These are phyloP conservation scores for Crenichthys baileyi DNA, from an alignment of 2,797 vertebrate genomes.

Conservation along the genomic window DNA sequence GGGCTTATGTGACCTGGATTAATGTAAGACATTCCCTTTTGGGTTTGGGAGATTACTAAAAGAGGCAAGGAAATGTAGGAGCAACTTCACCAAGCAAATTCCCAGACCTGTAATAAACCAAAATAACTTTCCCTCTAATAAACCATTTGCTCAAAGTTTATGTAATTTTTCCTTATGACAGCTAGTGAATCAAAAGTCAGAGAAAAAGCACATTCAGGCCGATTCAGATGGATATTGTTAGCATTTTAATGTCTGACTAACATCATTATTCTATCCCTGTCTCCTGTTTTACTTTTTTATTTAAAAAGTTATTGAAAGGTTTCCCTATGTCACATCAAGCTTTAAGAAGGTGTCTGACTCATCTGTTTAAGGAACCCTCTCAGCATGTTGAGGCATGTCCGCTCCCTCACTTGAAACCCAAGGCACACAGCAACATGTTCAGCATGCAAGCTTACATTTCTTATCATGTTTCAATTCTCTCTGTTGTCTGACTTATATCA, in stretches of 20 bases:
- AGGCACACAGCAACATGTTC: conserved; percentile 35
- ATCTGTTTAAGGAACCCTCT: conserved; percentile 10
- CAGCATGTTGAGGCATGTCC: conserved; percentile 44
- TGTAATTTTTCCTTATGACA: not conserved
- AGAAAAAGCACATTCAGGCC: not conserved
- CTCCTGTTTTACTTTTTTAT: conserved; percentile 12
- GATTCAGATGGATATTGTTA: conserved; percentile 7
- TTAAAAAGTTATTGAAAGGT: conserved; percentile 13
- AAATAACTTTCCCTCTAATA: not conserved
- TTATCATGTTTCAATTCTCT: conserved; percentile 42
- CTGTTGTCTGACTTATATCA: conserved; percentile 60
- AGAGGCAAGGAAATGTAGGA: conserved; percentile 25
- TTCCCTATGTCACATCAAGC: conserved; percentile 27
- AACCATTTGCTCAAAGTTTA: not conserved
- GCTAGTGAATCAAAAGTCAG: not conserved
- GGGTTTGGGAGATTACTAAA: conserved; percentile 37
- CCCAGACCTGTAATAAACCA: not conserved
- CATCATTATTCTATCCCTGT: conserved; percentile 19
- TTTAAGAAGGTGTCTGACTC: conserved; percentile 22
- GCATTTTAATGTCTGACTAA: conserved; percentile 7
- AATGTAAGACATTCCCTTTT: conserved; percentile 62
- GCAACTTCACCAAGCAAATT: conserved; percentile 29
- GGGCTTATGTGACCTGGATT: conserved; percentile 59
- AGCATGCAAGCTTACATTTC: conserved; percentile 23
- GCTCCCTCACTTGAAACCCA: conserved; percentile 33